Evolutionary conservation across 1,140 invertebrate genomes (phyloP).

Genomic region (Pseudomyrmex flavicornis): DNA sequence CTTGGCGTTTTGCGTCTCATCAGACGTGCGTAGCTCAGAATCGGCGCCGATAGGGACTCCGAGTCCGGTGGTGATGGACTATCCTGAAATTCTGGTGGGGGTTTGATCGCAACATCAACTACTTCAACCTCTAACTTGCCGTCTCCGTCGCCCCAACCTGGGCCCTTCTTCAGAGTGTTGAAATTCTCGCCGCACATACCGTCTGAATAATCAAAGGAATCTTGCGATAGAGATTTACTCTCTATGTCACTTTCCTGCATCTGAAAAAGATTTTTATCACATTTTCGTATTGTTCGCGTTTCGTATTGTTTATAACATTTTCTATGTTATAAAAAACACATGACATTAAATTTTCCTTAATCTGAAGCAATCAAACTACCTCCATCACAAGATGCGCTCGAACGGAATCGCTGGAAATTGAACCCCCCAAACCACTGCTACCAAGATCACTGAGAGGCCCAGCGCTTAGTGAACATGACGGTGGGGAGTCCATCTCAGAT

Average conservation of each 20-base stretch:
- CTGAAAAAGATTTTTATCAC: conserved; percentile 75
- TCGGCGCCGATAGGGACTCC: conserved; percentile 78
- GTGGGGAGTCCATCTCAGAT: conserved; percentile 85
- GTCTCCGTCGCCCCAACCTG: conserved; percentile 86
- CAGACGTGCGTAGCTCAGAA: conserved; percentile 74
- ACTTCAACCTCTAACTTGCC: conserved; percentile 82
- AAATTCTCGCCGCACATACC: conserved; percentile 92
- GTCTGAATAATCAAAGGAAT: conserved; percentile 89
- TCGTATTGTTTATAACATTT: too few relatives aligned
- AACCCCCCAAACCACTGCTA: conserved; percentile 84
- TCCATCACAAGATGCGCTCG: conserved; percentile 84
- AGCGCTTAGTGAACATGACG: conserved; percentile 85
- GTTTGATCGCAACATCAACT: conserved; percentile 88
- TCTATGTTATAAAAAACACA: too few relatives aligned
- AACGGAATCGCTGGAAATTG: conserved; percentile 85
- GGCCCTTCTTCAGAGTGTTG: conserved; percentile 92
- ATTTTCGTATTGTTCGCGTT: too few relatives aligned
- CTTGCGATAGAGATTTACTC: conserved; percentile 87
- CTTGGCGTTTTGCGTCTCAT: conserved; percentile 72
- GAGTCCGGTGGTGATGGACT: conserved; percentile 83
- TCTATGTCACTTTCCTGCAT: conserved; percentile 89
- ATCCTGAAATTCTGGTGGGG: conserved; percentile 92
- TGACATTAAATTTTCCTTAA: too few relatives aligned
- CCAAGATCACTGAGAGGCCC: conserved; percentile 84
- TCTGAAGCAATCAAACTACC: conserved; percentile 64